These are phyloP conservation scores for Oxygymnocypris stewartii DNA, from an alignment of 2,113 vertebrate genomes.

Conservation along the genomic window DNA sequence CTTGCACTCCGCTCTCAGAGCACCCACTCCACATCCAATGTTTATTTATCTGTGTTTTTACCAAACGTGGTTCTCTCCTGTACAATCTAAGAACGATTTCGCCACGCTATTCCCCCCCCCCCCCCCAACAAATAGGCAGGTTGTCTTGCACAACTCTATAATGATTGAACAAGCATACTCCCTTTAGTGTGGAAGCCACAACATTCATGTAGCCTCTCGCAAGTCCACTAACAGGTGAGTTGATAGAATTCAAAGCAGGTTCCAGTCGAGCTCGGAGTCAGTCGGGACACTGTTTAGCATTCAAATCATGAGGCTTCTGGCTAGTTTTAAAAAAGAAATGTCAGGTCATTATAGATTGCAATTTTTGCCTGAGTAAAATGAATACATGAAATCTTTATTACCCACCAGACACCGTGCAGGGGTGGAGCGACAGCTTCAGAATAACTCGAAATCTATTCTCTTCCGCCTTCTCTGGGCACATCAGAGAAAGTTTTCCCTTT, in stretches of 20 bases:
- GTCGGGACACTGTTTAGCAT: slow-evolving; percentile 71
- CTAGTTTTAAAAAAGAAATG: slow-evolving; percentile 78
- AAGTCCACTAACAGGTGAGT: slow-evolving; percentile 39
- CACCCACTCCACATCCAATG: neutral
- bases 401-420: slow-evolving; percentile 73
- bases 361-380: slow-evolving; percentile 76
- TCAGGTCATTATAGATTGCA: slow-evolving; percentile 81
- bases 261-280: slow-evolving; percentile 61
- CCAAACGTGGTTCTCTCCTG: neutral
- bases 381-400: slow-evolving; percentile 85
- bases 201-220: neutral
- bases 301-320: slow-evolving; percentile 72
- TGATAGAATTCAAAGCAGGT: slow-evolving; percentile 64
- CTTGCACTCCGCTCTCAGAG: neutral
- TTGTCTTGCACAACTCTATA: neutral
- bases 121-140: neutral
- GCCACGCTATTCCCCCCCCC: neutral
- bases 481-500: slow-evolving; percentile 53
- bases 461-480: slow-evolving; percentile 69
- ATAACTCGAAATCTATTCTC: slow-evolving; percentile 69
- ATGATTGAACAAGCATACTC: slow-evolving; percentile 17
- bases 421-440: slow-evolving; percentile 73
- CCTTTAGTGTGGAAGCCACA: neutral
- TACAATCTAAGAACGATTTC: neutral
- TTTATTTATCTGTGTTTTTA: neutral